These are phyloP conservation scores for Pampus argenteus DNA, from an alignment of 2,797 vertebrate genomes.

Conservation along the genomic window DNA sequence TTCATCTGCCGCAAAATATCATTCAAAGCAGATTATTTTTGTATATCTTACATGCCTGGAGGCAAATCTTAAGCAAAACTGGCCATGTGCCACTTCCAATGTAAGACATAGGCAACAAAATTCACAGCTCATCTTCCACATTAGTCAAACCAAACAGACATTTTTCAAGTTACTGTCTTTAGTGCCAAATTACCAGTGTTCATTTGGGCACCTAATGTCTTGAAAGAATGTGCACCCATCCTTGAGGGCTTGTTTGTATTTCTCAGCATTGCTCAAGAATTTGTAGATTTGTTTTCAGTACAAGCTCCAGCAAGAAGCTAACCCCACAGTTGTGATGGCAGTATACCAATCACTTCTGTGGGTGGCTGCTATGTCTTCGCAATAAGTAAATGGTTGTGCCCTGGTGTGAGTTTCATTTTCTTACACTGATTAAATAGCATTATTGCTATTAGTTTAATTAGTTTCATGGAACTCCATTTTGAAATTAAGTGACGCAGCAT, in stretches of 20 bases:
- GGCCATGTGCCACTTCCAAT: neutral
- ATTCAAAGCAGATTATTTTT: neutral
- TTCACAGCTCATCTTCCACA: neutral
- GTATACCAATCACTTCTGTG: conserved; percentile 6
- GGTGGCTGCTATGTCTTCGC: neutral
- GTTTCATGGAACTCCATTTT: neutral
- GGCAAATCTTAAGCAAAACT: neutral
- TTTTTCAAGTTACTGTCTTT: too few species aligned
- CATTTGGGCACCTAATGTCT: too few species aligned
- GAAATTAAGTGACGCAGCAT: neutral
- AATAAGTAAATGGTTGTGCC: neutral
- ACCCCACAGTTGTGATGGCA: neutral
- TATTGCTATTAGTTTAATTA: conserved; percentile 1
- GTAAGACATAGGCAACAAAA: neutral
- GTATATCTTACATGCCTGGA: neutral
- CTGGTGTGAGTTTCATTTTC: conserved; percentile 2
- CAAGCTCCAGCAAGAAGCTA: neutral
- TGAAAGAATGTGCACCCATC: too few species aligned
- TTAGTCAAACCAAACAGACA: too few species aligned
- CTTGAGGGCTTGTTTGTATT: neutral
- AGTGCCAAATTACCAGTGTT: too few species aligned
- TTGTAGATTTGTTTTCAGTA: neutral
- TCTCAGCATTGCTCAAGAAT: neutral
- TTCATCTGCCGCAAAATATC: neutral
- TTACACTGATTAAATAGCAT: neutral